Conservation (phyloP, 2,888 invertebrate genomes). For the Drosophila suboccidentalis region DNA sequence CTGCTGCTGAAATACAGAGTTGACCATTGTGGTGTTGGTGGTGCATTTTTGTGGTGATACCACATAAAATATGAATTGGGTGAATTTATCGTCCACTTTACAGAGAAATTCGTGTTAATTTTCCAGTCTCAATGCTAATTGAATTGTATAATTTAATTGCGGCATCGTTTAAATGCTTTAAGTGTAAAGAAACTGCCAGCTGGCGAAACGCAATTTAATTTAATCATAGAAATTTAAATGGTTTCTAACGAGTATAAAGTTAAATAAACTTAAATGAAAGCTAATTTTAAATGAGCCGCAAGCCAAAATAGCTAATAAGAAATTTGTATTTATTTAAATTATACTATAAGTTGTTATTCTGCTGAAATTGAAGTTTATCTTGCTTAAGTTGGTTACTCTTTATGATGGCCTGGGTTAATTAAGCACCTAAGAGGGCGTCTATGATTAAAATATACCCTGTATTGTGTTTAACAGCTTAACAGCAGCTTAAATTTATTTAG, state of each 20-base stretch:
- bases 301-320: neutral
- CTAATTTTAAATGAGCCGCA: neutral
- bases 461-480: neutral
- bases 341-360: neutral
- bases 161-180: neutral
- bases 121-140: conserved; percentile 17
- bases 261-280: conserved; percentile 9
- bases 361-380: neutral
- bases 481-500: neutral
- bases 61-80: neutral
- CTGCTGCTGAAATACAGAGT: neutral
- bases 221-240: conserved; percentile 5
- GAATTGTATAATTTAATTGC: conserved; percentile 15
- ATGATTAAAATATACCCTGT: neutral
- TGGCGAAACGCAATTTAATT: neutral
- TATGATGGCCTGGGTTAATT: neutral
- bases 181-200: conserved; percentile 4
- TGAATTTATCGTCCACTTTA: conserved; percentile 12
- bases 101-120: neutral
- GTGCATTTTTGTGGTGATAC: neutral
- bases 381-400: neutral
- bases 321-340: neutral
- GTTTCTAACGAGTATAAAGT: neutral
- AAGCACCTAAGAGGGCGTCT: neutral
- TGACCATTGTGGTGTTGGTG: neutral